These are phyloP conservation scores for Menidia beryllina DNA, from an alignment of 2,113 vertebrate species.

Conservation along the genomic window DNA sequence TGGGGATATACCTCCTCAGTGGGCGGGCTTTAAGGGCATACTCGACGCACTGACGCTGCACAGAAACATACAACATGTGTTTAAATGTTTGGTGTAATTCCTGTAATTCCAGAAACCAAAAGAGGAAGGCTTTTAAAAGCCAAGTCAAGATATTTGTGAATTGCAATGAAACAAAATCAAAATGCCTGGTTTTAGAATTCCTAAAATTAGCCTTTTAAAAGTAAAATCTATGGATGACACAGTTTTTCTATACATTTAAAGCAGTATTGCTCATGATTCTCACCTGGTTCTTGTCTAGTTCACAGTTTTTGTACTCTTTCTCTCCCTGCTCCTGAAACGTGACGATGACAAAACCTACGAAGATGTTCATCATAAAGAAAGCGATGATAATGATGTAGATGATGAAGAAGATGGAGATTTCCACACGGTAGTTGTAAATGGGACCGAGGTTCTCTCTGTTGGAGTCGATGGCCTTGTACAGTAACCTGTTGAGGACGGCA, in stretches of 20 bases:
- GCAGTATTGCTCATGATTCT: constrained; percentile 38
- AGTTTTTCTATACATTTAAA: too few relatives aligned
- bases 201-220: too few relatives aligned
- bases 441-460: constrained; percentile 96
- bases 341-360: constrained; percentile 99
- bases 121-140: too few relatives aligned
- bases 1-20: constrained; percentile 95
- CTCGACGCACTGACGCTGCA: constrained; percentile 97
- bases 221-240: too few relatives aligned
- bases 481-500: constrained; percentile 81
- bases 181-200: too few relatives aligned
- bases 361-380: constrained; percentile 99
- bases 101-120: too few relatives aligned
- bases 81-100: background rate
- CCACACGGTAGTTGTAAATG: constrained; percentile 97
- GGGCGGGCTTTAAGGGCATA: constrained; percentile 97
- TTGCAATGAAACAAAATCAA: too few relatives aligned
- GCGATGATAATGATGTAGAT: constrained; percentile 99
- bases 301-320: constrained; percentile 99
- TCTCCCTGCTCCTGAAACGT: constrained; percentile 99
- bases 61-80: constrained; percentile 1
- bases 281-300: constrained; percentile 99
- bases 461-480: constrained; percentile 98
- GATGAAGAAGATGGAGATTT: constrained; percentile 99
- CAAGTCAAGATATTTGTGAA: too few relatives aligned